A percentile compares a stretch with the other conserved stretches of the same genome.
These are phyloP conservation scores for Diachasmimorpha longicaudata DNA, from an alignment of 1,140 invertebrate genomes.

Conservation along the genomic window DNA sequence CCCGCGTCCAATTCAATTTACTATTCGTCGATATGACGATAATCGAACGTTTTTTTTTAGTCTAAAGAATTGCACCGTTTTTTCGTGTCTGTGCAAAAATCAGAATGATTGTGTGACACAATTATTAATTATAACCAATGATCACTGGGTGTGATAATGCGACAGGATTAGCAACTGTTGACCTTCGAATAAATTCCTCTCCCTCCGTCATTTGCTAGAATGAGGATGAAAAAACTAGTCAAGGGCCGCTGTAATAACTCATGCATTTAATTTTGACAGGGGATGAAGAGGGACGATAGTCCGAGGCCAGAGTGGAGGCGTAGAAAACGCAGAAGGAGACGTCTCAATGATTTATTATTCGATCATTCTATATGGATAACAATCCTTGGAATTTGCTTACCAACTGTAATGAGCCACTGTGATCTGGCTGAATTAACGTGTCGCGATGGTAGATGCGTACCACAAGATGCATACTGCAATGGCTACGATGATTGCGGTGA, in stretches of 20 bases:
- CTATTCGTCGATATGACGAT: neutral
- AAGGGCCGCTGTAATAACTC: neutral
- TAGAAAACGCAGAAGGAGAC: constrained; percentile 10
- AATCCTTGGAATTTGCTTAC: constrained; percentile 17
- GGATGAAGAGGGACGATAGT: constrained; percentile 54
- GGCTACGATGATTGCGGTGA: constrained; percentile 83
- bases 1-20: neutral
- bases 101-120: neutral
- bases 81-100: neutral
- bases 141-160: neutral
- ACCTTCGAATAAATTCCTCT: neutral
- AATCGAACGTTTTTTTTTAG: too few species aligned
- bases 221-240: neutral
- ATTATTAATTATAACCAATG: neutral
- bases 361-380: constrained; percentile 22
- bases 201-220: neutral
- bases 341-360: constrained; percentile 16
- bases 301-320: constrained; percentile 24
- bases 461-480: constrained; percentile 86
- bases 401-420: constrained; percentile 58
- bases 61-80: neutral
- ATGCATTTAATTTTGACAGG: constrained; percentile 33
- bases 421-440: constrained; percentile 84
- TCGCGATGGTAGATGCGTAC: constrained; percentile 78
- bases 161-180: neutral